Evolutionary conservation across 2,797 vertebrate species (phyloP), one percentile per base, ranked within the genome.

Genomic region (Loris lydekkerianus): DNA sequence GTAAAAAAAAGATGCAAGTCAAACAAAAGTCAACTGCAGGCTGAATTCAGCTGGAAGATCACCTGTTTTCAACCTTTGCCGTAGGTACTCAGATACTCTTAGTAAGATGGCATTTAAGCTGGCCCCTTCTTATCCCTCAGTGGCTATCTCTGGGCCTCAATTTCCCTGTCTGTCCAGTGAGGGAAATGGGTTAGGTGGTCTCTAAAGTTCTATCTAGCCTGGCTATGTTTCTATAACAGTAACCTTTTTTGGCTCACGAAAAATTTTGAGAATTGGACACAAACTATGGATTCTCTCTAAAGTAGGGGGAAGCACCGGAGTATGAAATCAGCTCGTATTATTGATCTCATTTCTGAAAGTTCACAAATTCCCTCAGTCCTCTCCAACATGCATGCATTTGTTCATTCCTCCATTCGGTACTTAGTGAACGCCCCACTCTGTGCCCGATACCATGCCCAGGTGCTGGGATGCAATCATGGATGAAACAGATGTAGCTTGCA

Each of bases 211-310:
- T 86, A 7, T 53, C 37, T 61, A 53, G 69, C 85, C 58, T 75
- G 67, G 58, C 70, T 53, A 1, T 84, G 87, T 31, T 80, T 97
- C 40, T 37, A 73, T 46, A 97, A 87, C 2, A 14, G 10, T 58
- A 75, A 75, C 34, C n/a, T 92, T 63, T 81, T 81, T 69, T 1
- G 65, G 73, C 61, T 73, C 56, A 75, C 7, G 83, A 18, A 80
- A 87, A 49, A 49, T 72, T 94, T 75, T 37, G 20, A 86, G 61
- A 89, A 72, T 5, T 31, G 31, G 40, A 21, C 60, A 31, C 75
- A 70, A 96, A 87, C 53, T 34, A n/a, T 69, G 34, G 58, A 37
- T 82, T 93, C 72, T 91, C 67, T 82, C 43, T 80, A 49, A 69
- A 49, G n/a, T 23, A 13, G 46, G 5, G 9, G 20, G 61, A 58